Evolutionary conservation across 2,113 vertebrate genomes (phyloP).

Genomic region (Cebus imitator): DNA sequence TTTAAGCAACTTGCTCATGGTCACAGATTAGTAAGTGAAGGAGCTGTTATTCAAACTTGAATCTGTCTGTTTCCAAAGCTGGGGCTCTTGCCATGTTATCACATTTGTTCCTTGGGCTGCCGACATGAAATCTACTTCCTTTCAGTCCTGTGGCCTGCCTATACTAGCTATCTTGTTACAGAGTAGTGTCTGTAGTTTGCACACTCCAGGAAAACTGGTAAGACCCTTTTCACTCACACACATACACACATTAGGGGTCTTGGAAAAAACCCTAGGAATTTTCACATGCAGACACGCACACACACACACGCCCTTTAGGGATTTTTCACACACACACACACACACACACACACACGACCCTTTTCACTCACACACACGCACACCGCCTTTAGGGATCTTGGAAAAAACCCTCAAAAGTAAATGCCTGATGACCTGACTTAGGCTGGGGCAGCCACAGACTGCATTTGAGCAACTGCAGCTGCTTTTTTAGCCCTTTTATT

Average conservation of each 20-base stretch:
- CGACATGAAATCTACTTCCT: neutral
- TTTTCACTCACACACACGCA: too few species aligned
- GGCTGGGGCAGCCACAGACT: constrained; percentile 2
- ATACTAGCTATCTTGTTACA: neutral
- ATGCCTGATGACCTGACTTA: constrained; percentile 34
- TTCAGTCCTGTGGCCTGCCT: neutral
- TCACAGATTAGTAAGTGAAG: neutral
- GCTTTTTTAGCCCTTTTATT: neutral
- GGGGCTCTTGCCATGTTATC: neutral
- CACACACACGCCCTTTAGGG: too few species aligned
- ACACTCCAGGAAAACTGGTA: constrained; percentile 17
- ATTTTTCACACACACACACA: too few species aligned
- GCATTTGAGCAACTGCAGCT: constrained; percentile 25
- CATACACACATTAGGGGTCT: too few species aligned
- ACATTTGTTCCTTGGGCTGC: neutral
- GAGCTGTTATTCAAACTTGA: neutral
- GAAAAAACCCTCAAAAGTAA: constrained; percentile 46
- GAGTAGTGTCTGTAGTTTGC: neutral
- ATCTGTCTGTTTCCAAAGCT: neutral
- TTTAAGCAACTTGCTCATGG: neutral
- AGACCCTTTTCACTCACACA: neutral
- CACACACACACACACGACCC: too few species aligned
- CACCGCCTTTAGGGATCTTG: neutral
- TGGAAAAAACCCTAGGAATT: too few species aligned
- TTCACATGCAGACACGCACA: neutral